Evolutionary conservation across 2,888 invertebrate genomes (phyloP).

Genomic region (Platypus cylindrus): DNA sequence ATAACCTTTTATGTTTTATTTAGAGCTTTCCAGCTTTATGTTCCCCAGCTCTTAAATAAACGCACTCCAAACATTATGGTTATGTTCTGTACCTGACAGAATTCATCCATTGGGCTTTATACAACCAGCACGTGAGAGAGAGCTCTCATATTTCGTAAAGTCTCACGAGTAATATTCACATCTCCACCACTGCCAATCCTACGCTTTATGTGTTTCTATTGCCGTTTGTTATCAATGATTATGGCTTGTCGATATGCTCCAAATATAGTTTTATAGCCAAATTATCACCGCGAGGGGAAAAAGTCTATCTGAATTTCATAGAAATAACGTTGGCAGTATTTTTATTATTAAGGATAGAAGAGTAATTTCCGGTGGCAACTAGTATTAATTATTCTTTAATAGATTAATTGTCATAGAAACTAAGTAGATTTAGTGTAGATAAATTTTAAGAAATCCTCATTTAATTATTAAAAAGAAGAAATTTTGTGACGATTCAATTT

Average conservation of each 20-base stretch:
- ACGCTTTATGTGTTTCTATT: slow-evolving; percentile 26
- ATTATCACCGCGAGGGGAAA: slow-evolving; percentile 14
- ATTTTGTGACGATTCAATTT: too few species aligned
- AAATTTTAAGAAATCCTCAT: too few species aligned
- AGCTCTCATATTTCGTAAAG: slow-evolving; percentile 30
- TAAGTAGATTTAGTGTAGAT: too few species aligned
- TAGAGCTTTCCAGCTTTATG: slow-evolving; percentile 7
- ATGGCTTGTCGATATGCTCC: slow-evolving; percentile 28
- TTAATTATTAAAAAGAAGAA: too few species aligned
- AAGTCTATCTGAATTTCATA: too few species aligned
- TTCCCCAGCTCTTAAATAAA: slow-evolving; percentile 17
- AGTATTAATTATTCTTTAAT: too few species aligned
- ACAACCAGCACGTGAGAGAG: slow-evolving; percentile 29
- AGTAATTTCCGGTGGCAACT: too few species aligned
- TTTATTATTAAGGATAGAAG: too few species aligned
- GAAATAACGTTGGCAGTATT: too few species aligned
- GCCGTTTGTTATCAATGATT: slow-evolving; percentile 32
- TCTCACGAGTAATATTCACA: slow-evolving; percentile 34
- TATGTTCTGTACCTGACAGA: slow-evolving; percentile 29
- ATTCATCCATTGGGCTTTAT: slow-evolving; percentile 30
- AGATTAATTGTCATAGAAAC: too few species aligned
- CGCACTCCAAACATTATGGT: slow-evolving; percentile 25
- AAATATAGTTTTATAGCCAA: slow-evolving; percentile 17
- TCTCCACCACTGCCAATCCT: slow-evolving; percentile 25
- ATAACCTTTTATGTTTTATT: slow-evolving; percentile 12